phyloP scores from a whole-genome alignment of 2,888 invertebrate genomes.

The Sylvicola fuscatus region DNA sequence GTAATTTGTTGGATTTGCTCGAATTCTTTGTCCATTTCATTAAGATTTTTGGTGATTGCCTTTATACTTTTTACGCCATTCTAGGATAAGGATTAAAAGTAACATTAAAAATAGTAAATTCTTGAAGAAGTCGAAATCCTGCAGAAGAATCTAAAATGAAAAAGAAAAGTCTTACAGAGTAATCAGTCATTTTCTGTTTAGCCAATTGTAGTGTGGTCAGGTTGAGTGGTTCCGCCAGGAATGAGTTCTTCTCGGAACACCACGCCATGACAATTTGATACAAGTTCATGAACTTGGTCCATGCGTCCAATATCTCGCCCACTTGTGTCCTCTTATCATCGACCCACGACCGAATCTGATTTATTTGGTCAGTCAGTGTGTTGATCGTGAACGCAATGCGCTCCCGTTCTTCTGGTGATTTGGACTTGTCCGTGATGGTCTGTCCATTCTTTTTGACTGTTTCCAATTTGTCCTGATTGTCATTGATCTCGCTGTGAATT shows the following conservation, averaged over 20 bases:
- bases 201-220: constrained; percentile 62
- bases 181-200: constrained; percentile 69
- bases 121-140: constrained; percentile 2
- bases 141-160: neutral
- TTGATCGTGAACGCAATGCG: constrained; percentile 54
- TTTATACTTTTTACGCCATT: constrained; percentile 77
- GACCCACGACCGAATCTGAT: constrained; percentile 54
- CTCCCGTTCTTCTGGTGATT: constrained; percentile 54
- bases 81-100: constrained; percentile 28
- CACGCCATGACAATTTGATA: constrained; percentile 65
- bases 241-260: constrained; percentile 62
- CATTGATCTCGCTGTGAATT: constrained; percentile 52
- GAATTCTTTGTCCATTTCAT: constrained; percentile 81
- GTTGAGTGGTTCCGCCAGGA: constrained; percentile 58
- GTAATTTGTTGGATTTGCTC: constrained; percentile 68
- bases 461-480: constrained; percentile 54
- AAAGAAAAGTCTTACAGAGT: constrained; percentile 37
- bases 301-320: constrained; percentile 72
- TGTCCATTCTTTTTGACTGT: constrained; percentile 58
- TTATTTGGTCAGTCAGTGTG: constrained; percentile 56
- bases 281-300: constrained; percentile 65
- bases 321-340: constrained; percentile 69
- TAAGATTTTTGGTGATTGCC: constrained; percentile 65
- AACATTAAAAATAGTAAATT: constrained; percentile 1
- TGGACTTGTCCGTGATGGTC: constrained; percentile 56